Percentiles rank a stretch among this genome's conserved stretches.
These are phyloP conservation scores for Scarus forsteni DNA, from an alignment of 2,797 vertebrate genomes.

Conservation along the genomic window DNA sequence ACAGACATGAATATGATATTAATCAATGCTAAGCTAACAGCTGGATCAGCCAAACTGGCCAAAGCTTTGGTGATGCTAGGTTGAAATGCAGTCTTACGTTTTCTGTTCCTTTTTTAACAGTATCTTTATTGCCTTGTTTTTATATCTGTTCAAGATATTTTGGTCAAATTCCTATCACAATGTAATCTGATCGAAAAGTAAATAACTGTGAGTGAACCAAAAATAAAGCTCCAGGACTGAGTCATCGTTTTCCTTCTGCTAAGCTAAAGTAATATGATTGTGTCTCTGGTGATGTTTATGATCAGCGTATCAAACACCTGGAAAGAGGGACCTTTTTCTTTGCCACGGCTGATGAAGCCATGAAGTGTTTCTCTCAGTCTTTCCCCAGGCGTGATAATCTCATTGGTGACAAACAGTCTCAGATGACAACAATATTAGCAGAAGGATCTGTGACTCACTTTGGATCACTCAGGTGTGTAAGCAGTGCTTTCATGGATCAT, in stretches of 20 bases:
- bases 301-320: conserved; percentile 4
- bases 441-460: conserved; percentile 28
- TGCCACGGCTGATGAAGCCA: conserved; percentile 29
- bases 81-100: too few species aligned
- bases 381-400: conserved; percentile 48
- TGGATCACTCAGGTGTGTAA: conserved; percentile 28
- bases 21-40: too few species aligned
- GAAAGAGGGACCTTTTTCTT: not conserved
- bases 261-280: conserved; percentile 20
- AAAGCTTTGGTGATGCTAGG: too few species aligned
- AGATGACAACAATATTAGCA: conserved; percentile 30
- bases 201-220: not conserved
- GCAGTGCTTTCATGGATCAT: conserved; percentile 39
- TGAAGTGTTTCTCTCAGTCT: conserved; percentile 13
- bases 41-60: too few species aligned
- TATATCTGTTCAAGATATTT: too few species aligned
- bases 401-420: conserved; percentile 54
- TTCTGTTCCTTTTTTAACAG: too few species aligned
- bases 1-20: too few species aligned
- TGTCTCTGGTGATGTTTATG: conserved; percentile 27
- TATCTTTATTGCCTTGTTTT: too few species aligned
- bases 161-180: too few species aligned
- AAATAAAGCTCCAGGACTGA: not conserved
- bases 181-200: too few species aligned
- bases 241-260: not conserved